Conservation (phyloP, 92 coral and sea anemone species). For the Epizoanthus illoricatus region DNA sequence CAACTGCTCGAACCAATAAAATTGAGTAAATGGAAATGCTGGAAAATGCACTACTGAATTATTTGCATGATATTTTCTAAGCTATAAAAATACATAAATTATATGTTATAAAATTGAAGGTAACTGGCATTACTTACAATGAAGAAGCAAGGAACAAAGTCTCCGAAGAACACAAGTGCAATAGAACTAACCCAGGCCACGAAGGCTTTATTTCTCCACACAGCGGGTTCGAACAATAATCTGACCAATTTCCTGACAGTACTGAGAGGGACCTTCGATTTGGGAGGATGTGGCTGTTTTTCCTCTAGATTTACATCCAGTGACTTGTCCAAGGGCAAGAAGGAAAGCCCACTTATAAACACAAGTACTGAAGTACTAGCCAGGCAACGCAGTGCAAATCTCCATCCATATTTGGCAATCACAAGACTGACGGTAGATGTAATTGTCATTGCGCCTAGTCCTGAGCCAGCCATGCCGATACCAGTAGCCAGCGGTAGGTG, state of each 20-base stretch:
- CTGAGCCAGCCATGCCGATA: constrained; percentile 23
- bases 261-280: constrained; percentile 1
- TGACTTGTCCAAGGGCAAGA: neutral
- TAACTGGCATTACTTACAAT: too few relatives aligned
- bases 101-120: too few relatives aligned
- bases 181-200: constrained; percentile 47
- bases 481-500: constrained; percentile 20
- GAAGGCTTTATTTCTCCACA: constrained; percentile 53
- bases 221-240: constrained; percentile 17
- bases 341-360: constrained; percentile 2
- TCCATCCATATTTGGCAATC: constrained; percentile 6
- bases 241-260: neutral
- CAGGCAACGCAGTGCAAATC: constrained; percentile 11
- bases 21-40: too few relatives aligned
- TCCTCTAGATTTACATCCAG: neutral
- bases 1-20: too few relatives aligned
- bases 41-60: too few relatives aligned
- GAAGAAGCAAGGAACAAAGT: constrained; percentile 21
- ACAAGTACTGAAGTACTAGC: neutral
- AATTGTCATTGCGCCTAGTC: constrained; percentile 15
- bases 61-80: too few relatives aligned
- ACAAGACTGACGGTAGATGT: constrained; percentile 13
- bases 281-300: neutral
- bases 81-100: too few relatives aligned
- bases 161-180: constrained; percentile 49